Conservation (phyloP, 2,113 vertebrate species). For the Datnioides undecimradiatus region DNA sequence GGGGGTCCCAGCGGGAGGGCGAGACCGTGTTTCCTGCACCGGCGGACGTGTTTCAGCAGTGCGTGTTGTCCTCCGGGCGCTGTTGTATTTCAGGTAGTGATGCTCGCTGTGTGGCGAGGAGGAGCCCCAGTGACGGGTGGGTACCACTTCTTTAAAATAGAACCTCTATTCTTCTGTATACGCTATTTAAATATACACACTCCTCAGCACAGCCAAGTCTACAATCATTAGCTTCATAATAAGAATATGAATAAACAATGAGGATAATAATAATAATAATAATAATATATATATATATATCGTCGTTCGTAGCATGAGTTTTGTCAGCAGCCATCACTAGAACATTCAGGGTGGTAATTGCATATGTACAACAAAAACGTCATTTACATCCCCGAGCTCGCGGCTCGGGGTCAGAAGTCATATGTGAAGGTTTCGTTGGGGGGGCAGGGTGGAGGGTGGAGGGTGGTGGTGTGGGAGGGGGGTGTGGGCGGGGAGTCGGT, state of each 20-base stretch:
- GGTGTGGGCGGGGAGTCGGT: conserved; percentile 18
- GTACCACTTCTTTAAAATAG: conserved; percentile 80
- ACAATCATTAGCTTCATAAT: conserved; percentile 85
- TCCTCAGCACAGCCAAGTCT: conserved; percentile 83
- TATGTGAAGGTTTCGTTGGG: conserved; percentile 20
- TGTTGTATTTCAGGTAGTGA: conserved; percentile 69
- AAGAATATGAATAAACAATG: conserved; percentile 82
- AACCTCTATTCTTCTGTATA: conserved; percentile 76
- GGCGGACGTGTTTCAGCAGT: conserved; percentile 18
- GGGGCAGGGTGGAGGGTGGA: too few species aligned
- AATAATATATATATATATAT: conserved; percentile 76
- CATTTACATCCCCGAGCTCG: conserved; percentile 78
- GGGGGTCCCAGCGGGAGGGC: conserved; percentile 26
- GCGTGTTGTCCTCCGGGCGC: neutral
- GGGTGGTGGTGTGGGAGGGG: too few species aligned
- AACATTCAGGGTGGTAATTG: conserved; percentile 88
- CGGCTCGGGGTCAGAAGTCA: conserved; percentile 62
- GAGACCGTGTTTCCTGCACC: conserved; percentile 13
- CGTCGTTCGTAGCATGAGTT: conserved; percentile 71
- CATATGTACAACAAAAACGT: conserved; percentile 87
- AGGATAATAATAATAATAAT: conserved; percentile 77
- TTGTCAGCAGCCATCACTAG: conserved; percentile 89
- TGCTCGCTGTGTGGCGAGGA: conserved; percentile 37
- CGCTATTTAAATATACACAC: conserved; percentile 83
- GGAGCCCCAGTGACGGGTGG: conserved; percentile 29